A percentile compares a stretch with the other conserved stretches of the same genome.
Conservation (phyloP, 53 echinoderm and acorn worm genomes). For the Pentamera pediparva region DNA sequence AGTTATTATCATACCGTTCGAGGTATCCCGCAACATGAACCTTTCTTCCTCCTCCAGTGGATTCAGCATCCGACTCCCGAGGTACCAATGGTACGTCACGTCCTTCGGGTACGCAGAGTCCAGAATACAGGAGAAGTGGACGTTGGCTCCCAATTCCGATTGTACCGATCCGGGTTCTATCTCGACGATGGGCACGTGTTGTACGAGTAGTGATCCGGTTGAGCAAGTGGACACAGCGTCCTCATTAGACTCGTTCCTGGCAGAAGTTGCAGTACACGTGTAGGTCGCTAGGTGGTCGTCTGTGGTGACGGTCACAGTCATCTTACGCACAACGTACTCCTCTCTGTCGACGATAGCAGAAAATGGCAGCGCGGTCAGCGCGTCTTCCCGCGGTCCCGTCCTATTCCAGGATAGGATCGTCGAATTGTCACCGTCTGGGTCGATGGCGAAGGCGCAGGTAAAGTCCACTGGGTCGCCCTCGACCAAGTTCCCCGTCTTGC, state of each 20-base stretch:
- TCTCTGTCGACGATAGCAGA: not conserved
- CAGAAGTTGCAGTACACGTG: slow-evolving; percentile 44
- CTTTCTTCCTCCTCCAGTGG: not conserved
- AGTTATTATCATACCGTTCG: not conserved
- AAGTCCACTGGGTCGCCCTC: slow-evolving; percentile 71
- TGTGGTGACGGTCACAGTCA: slow-evolving; percentile 48
- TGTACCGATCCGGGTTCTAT: slow-evolving; percentile 42
- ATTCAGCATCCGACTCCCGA: slow-evolving; percentile 16
- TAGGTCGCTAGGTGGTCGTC: slow-evolving; percentile 55
- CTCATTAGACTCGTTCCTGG: slow-evolving; percentile 5
- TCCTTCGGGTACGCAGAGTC: slow-evolving; percentile 51
- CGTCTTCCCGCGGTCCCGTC: not conserved
- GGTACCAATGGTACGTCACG: slow-evolving; percentile 55
- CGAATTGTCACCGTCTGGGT: not conserved
- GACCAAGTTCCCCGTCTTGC: slow-evolving; percentile 47
- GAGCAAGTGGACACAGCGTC: slow-evolving; percentile 45
- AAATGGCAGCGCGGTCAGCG: not conserved
- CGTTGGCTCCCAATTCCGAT: slow-evolving; percentile 36
- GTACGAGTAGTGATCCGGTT: slow-evolving; percentile 57
- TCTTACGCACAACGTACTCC: slow-evolving; percentile 50
- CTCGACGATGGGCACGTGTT: slow-evolving; percentile 51
- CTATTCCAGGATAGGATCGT: not conserved
- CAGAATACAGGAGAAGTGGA: slow-evolving; percentile 52
- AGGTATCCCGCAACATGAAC: not conserved
- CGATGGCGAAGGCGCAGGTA: slow-evolving; percentile 54